Base-by-base conservation (phyloP, 2,113 vertebrate species). In the Colistium nudipinnis region DNA sequence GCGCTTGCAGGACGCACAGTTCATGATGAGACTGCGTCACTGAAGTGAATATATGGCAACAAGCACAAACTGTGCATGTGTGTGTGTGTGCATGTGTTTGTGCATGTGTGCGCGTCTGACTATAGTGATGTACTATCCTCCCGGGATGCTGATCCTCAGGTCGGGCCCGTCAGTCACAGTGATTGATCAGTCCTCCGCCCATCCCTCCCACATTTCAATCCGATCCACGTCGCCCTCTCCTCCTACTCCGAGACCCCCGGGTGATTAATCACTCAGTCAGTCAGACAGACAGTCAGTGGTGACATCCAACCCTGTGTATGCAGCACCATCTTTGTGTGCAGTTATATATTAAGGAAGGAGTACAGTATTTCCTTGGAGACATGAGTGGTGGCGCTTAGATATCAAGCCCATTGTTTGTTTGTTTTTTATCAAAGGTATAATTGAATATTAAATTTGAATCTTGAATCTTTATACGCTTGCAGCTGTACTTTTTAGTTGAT, bases 181-280 rank as follows among this genome's bases (percentile, higher is more conserved):
- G 90, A 93, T 89, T 89, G 91, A 93, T 93, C 75, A 59, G 68
- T 33, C 71, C 38, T 20, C 61, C 1, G 41, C 75, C 75, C 85
- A 78, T 68, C 87, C 77, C 73, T 53, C 48, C 22, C 49, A 82
- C 85, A 82, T 88, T 83, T 77, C 87, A 81, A 74, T 82, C 82
- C 13, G 17, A 85, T 78, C 73, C 67, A 44, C 24, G 68, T 51
- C 39, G 13, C 56, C 68, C 78, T 76, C 75, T 73, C 75, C 76
- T 49, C 82, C 82, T 52, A 64, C 52, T 39, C 63, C 33, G 4
- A 36, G 38, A 44, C 52, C 72, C 39, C 41, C 22, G 33, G n/a
- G 76, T 87, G 81, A 91, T 88, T 80, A 82, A 89, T 90, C 83
- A 86, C 44, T 78, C 81, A 76, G 62, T 83, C 76, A 82, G 22